phyloP scores from a whole-genome alignment of 2,888 invertebrate genomes.

The Phaonia tiefii region DNA sequence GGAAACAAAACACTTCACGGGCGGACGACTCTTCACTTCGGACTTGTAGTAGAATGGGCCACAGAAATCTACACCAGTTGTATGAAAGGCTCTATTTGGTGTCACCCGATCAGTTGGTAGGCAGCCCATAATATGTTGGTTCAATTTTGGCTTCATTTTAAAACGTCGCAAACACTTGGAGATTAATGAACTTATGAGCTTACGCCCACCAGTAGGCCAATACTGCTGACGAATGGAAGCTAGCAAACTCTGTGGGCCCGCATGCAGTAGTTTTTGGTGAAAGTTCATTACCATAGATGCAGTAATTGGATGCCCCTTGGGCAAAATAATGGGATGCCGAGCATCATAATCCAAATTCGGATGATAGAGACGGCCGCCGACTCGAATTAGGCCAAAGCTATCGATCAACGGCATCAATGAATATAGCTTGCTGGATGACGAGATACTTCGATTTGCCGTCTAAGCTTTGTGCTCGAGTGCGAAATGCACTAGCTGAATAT shows the following conservation, averaged over 20 bases:
- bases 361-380: too few relatives aligned
- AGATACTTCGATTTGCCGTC: background rate
- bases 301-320: background rate
- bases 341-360: too few relatives aligned
- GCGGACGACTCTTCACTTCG: too few relatives aligned
- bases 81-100: constrained; percentile 15
- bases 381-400: constrained; percentile 10
- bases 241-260: constrained; percentile 25
- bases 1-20: too few relatives aligned
- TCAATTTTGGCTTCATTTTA: too few relatives aligned
- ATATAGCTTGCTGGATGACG: background rate
- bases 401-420: background rate
- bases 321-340: too few relatives aligned
- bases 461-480: too few relatives aligned
- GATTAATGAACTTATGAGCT: constrained; percentile 38
- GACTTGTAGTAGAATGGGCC: constrained; percentile 58
- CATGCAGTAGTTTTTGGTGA: constrained; percentile 21
- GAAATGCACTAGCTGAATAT: constrained; percentile 23
- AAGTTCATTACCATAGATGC: constrained; percentile 1
- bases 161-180: constrained; percentile 42
- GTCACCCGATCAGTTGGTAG: constrained; percentile 19
- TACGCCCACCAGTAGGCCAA: constrained; percentile 13
- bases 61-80: constrained; percentile 27
- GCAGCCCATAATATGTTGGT: too few relatives aligned
- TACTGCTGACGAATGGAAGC: constrained; percentile 13